Percentiles rank a stretch among this genome's conserved stretches.
Evolutionary conservation across 2,797 vertebrate species (phyloP).

Genomic region (Scleropages formosus): DNA sequence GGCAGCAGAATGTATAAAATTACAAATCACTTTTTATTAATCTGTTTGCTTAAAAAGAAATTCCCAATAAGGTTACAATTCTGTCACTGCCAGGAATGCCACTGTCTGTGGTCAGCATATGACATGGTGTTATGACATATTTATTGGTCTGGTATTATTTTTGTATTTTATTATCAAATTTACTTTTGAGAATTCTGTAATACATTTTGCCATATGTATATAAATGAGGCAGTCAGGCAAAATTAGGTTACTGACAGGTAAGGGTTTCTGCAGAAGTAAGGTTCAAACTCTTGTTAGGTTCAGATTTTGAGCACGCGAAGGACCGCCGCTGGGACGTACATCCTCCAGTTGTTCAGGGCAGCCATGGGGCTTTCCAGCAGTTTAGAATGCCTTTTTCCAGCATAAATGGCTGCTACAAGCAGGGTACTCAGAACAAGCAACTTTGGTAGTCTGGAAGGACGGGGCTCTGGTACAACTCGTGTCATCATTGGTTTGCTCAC

Average conservation of each 20-base stretch:
- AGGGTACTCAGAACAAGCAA: not conserved
- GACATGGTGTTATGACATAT: too few relatives aligned
- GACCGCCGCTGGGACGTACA: conserved; percentile 36
- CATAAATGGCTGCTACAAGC: conserved; percentile 68
- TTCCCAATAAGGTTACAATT: too few relatives aligned
- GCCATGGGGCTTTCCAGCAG: conserved; percentile 51
- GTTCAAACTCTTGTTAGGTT: not conserved
- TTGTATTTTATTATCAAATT: too few relatives aligned
- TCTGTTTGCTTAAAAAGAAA: too few relatives aligned
- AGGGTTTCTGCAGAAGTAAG: conserved; percentile 15
- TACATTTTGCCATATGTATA: too few relatives aligned
- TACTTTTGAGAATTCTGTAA: too few relatives aligned
- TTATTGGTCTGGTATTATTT: too few relatives aligned
- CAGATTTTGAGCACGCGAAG: not conserved
- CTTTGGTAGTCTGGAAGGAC: not conserved
- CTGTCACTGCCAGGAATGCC: too few relatives aligned
- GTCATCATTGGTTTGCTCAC: conserved; percentile 72
- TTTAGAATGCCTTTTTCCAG: conserved; percentile 66
- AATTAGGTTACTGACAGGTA: not conserved
- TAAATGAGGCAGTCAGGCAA: not conserved
- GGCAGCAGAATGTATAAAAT: too few relatives aligned
- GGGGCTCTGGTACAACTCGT: conserved; percentile 33
- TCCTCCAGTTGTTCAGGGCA: conserved; percentile 52
- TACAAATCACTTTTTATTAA: too few relatives aligned
- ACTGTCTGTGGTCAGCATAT: too few relatives aligned